phyloP scores from a whole-genome alignment of 1,140 invertebrate species.

The Patella vulgata region DNA sequence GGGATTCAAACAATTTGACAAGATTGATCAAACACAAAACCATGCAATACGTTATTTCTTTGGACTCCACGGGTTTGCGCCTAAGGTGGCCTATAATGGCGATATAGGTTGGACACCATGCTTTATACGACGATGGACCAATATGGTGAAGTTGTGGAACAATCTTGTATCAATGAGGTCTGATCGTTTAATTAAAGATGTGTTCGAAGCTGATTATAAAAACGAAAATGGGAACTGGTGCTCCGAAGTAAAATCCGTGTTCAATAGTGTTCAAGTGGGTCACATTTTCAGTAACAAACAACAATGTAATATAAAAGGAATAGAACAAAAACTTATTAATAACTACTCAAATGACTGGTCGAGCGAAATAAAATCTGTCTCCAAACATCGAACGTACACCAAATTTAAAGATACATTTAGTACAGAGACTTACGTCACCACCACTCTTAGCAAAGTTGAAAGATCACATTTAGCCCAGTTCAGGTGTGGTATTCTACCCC shows the following conservation, averaged over 20 bases:
- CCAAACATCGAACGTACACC: slow-evolving; percentile 15
- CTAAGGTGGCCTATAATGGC: background rate
- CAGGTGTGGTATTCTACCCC: background rate
- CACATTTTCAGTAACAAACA: background rate
- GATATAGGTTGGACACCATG: slow-evolving; percentile 4
- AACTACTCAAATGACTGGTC: slow-evolving; percentile 4
- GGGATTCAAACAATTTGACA: no score
- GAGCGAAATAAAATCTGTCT: background rate
- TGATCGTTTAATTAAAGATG: background rate
- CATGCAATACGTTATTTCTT: slow-evolving; percentile 1
- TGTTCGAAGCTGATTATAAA: slow-evolving; percentile 3
- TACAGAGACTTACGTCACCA: background rate
- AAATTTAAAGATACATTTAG: slow-evolving; percentile 4
- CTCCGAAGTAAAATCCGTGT: slow-evolving; percentile 3
- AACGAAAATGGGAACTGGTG: background rate
- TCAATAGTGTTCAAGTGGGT: background rate
- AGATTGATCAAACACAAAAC: slow-evolving; percentile 1
- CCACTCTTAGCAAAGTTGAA: slow-evolving; percentile 13
- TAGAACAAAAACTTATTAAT: background rate
- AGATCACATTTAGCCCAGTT: slow-evolving; percentile 3
- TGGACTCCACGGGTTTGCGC: slow-evolving; percentile 5
- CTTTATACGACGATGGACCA: background rate
- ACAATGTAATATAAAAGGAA: background rate
- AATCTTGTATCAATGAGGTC: background rate
- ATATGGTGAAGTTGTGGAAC: slow-evolving; percentile 4